Evolutionary conservation across 2,797 vertebrate species (phyloP).

Genomic region (Helostoma temminkii): DNA sequence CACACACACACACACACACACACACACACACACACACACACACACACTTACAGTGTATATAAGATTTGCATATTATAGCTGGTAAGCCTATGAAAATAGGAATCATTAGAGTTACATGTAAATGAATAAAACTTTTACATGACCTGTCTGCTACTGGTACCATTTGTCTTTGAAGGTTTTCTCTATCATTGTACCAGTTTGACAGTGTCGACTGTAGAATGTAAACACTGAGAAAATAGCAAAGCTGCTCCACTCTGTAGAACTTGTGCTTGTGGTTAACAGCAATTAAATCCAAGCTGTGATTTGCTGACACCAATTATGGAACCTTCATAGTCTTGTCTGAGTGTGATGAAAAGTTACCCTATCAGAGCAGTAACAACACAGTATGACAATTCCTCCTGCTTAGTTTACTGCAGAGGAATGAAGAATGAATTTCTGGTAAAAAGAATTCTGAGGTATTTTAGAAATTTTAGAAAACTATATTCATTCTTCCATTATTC

Average conservation of each 20-base stretch:
- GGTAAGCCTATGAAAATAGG: not conserved
- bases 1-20: too few species aligned
- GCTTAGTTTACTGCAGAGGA: not conserved
- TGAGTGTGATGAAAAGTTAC: not conserved
- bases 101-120: not conserved
- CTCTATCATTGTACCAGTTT: not conserved
- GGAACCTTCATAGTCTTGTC: not conserved
- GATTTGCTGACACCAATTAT: not conserved
- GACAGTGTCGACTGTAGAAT: not conserved
- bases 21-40: too few species aligned
- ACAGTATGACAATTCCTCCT: not conserved
- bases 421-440: not conserved
- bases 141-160: not conserved
- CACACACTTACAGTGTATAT: too few species aligned
- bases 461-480: not conserved
- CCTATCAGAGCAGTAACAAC: slow-evolving; percentile 4
- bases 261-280: not conserved
- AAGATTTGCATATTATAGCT: not conserved
- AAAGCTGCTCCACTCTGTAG: not conserved
- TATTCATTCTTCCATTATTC: too few species aligned
- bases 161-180: not conserved
- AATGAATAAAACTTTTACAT: not conserved
- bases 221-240: not conserved
- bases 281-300: not conserved
- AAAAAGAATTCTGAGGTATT: not conserved